A percentile compares a stretch with the other conserved stretches of the same genome.
Evolutionary conservation across 2,113 vertebrate species (phyloP).

Genomic region (Antechinus stuartii): DNA sequence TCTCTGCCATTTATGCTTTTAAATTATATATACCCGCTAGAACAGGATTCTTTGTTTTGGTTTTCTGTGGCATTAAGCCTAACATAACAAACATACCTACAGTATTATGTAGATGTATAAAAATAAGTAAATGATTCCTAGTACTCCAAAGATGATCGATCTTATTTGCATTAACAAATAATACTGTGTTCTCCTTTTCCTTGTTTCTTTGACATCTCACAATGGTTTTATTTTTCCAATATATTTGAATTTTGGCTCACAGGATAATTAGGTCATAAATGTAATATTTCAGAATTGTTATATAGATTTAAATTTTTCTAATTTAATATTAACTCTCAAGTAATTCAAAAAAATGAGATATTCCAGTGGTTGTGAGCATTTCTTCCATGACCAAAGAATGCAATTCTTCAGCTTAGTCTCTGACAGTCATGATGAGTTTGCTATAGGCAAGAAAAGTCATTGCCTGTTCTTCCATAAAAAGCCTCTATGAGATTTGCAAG

Average conservation of each 20-base stretch:
- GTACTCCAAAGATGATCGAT: constrained; percentile 44
- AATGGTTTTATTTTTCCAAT: constrained; percentile 2
- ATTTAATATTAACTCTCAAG: neutral
- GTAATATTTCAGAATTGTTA: neutral
- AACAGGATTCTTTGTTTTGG: neutral
- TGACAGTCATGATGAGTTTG: neutral
- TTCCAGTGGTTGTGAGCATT: neutral
- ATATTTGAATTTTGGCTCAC: neutral
- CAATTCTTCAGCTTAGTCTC: neutral
- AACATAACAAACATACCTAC: constrained; percentile 11
- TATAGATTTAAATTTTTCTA: neutral
- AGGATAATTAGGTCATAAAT: neutral
- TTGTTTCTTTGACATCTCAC: neutral
- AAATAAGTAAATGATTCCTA: neutral
- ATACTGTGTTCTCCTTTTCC: constrained; percentile 23
- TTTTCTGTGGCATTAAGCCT: neutral
- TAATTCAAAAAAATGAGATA: neutral
- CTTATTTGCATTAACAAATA: constrained; percentile 31
- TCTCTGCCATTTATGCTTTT: neutral
- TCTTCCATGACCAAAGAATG: neutral
- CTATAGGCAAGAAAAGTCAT: neutral
- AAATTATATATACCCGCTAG: neutral
- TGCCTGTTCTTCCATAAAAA: neutral
- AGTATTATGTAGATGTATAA: neutral
- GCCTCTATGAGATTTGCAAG: neutral